A percentile compares a stretch with the other conserved stretches of the same genome.
phyloP scores from a whole-genome alignment of 2,888 invertebrate species.

The Anodontia alba region DNA sequence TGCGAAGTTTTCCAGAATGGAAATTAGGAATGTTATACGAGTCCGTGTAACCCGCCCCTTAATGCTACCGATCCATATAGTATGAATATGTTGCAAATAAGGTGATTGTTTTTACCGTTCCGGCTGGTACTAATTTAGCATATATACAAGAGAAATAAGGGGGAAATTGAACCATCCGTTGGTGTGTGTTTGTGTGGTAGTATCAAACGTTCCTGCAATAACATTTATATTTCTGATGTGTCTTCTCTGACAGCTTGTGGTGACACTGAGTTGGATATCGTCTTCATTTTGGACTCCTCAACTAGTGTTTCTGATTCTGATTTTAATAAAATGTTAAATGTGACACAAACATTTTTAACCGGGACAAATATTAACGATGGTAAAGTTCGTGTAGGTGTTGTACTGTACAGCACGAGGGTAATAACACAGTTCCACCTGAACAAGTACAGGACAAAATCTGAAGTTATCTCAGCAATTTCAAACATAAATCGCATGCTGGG shows the following conservation, averaged over 20 bases:
- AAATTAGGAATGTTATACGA: too few relatives aligned
- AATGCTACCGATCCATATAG: too few relatives aligned
- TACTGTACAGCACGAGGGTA: conserved; percentile 72
- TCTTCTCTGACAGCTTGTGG: conserved; percentile 57
- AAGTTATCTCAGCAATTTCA: conserved; percentile 67
- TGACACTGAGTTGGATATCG: conserved; percentile 67
- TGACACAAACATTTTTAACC: conserved; percentile 65
- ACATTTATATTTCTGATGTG: neutral
- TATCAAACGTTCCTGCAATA: neutral
- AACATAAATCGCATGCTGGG: conserved; percentile 64
- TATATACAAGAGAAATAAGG: too few relatives aligned
- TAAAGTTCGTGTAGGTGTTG: conserved; percentile 73
- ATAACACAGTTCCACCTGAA: conserved; percentile 72
- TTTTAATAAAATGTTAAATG: conserved; percentile 69
- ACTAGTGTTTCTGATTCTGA: conserved; percentile 71
- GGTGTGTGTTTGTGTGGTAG: too few relatives aligned
- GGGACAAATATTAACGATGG: conserved; percentile 72
- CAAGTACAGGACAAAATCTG: conserved; percentile 56
- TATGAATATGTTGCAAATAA: too few relatives aligned
- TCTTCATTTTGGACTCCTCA: conserved; percentile 78
- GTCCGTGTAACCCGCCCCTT: too few relatives aligned
- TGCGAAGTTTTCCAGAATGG: too few relatives aligned
- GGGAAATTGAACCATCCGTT: too few relatives aligned
- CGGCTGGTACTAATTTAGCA: too few relatives aligned
- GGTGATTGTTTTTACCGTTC: too few relatives aligned